These are phyloP conservation scores for Podilymbus podiceps DNA, from an alignment of 2,113 vertebrate species.

Conservation along the genomic window DNA sequence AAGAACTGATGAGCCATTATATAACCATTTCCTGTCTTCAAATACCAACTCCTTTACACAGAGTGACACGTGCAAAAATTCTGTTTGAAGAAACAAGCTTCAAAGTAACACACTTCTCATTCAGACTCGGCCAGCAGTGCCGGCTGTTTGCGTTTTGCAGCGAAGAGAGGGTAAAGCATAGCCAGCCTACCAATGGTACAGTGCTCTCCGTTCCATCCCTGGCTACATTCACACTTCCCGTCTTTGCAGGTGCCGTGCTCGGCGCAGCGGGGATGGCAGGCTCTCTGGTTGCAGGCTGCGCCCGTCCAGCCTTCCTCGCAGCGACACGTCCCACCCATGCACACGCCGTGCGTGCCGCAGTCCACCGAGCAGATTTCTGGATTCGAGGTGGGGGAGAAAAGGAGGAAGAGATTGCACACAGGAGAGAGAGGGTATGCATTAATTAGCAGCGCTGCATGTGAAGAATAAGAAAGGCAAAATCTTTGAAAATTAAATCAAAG, in stretches of 20 bases:
- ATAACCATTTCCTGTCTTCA: neutral
- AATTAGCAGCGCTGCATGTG: rapidly evolving
- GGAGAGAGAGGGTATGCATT: neutral
- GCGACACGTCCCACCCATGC: constrained; percentile 89
- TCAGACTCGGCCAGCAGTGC: rapidly evolving
- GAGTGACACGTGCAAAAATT: neutral
- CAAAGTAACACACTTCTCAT: neutral
- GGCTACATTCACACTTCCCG: constrained; percentile 95
- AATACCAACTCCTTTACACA: neutral
- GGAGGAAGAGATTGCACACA: neutral
- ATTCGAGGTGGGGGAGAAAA: neutral
- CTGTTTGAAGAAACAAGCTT: neutral
- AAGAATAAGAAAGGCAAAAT: neutral
- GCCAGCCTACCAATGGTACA: constrained; percentile 93
- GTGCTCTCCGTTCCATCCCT: constrained; percentile 98
- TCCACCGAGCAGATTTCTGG: constrained; percentile 89
- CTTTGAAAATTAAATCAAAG: neutral
- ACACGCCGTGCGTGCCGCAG: constrained; percentile 90
- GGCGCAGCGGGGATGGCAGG: constrained; percentile 92
- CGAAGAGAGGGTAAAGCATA: neutral
- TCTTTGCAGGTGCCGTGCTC: constrained; percentile 95
- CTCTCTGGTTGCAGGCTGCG: constrained; percentile 86
- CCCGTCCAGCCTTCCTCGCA: constrained; percentile 96
- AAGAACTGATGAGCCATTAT: neutral
- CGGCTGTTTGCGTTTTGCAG: neutral